These are phyloP conservation scores for Antennarius striatus DNA, from an alignment of 2,113 vertebrate genomes.

Conservation along the genomic window DNA sequence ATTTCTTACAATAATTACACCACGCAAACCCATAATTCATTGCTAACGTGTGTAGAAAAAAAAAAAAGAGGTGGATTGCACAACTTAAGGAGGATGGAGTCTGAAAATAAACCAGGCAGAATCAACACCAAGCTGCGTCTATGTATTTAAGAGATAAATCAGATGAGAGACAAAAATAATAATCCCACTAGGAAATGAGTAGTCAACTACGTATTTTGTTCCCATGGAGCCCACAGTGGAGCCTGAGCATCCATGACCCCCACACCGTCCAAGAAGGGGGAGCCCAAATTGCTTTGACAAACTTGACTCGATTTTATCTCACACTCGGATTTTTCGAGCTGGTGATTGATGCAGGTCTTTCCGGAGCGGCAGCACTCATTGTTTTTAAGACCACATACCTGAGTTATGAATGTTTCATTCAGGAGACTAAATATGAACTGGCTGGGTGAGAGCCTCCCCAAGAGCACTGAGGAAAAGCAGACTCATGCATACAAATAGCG, in stretches of 20 bases:
- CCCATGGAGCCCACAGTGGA: constrained; percentile 9
- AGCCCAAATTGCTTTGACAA: constrained; percentile 58
- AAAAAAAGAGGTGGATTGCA: constrained; percentile 53
- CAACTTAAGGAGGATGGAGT: constrained; percentile 51
- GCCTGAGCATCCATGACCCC: constrained; percentile 12
- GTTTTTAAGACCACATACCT: constrained; percentile 75
- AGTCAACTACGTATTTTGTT: constrained; percentile 46
- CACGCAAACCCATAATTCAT: constrained; percentile 70
- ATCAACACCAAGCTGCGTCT: constrained; percentile 36
- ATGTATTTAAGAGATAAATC: constrained; percentile 59
- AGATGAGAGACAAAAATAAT: constrained; percentile 42
- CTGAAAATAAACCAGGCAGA: constrained; percentile 63
- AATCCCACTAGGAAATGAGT: constrained; percentile 40
- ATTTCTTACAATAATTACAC: constrained; percentile 75
- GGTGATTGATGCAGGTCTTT: constrained; percentile 68
- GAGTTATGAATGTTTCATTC: constrained; percentile 79
- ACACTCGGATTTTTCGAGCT: constrained; percentile 51
- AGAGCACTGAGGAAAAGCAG: constrained; percentile 43
- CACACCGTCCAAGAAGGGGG: constrained; percentile 27
- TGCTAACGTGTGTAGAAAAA: constrained; percentile 58
- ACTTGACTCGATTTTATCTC: constrained; percentile 59
- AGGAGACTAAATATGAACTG: constrained; percentile 67
- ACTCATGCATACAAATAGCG: constrained; percentile 60
- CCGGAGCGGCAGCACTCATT: constrained; percentile 61
- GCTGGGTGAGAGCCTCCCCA: constrained; percentile 42